Evolutionary conservation across 2,888 invertebrate genomes (phyloP), one percentile per base, ranked within the genome.

Genomic region (Scrobipalpa costella): DNA sequence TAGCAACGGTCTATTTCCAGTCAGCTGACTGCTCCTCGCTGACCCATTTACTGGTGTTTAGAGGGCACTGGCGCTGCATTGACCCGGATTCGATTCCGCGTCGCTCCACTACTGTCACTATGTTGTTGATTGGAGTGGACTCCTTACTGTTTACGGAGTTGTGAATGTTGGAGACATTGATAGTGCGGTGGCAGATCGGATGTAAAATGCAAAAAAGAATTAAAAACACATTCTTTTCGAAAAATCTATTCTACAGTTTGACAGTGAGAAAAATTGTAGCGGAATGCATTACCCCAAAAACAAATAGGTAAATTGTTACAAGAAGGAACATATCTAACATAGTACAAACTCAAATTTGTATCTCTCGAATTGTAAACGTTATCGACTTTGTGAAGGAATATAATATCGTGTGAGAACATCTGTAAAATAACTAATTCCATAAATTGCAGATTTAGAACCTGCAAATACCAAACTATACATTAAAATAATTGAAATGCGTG

Each of bases 1-100:
- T 55, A 34, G 55, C 55, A 55, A 57, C 57, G 38, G 9, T 11
- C 38, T 57, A 57, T 57, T 57, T 57, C 21, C 13, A 38, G 1
- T 11, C 15, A 27, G 6, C 11, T 27, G 36, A 15, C 8, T 13
- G 36, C 27, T 17, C 57, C 17, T 15, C 17, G 44, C 61, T 66
- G 65, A 85, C 85, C 85, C 70, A 84, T 82, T 78, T 85, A 76
- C 61, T 62, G 66, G 40, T 65, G 70, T 72, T 75, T 79, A 71
- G 78, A 80, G 79, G 80, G 76, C 68, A 69, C 74, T 40, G 74
- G 71, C 71, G 71, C 79, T 79, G 79, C 78, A 79, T 70, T 84
- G 85, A 85, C 83, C 84, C 74, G 77, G 72, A 83, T 83, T 79
- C 79, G 70, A 79, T 77, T 68, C 64, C 66, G 63, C 61, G 61